A percentile compares a stretch with the other conserved stretches of the same genome.
Conservation (phyloP, 1,140 invertebrate genomes). For the Pogonus chalceus region DNA sequence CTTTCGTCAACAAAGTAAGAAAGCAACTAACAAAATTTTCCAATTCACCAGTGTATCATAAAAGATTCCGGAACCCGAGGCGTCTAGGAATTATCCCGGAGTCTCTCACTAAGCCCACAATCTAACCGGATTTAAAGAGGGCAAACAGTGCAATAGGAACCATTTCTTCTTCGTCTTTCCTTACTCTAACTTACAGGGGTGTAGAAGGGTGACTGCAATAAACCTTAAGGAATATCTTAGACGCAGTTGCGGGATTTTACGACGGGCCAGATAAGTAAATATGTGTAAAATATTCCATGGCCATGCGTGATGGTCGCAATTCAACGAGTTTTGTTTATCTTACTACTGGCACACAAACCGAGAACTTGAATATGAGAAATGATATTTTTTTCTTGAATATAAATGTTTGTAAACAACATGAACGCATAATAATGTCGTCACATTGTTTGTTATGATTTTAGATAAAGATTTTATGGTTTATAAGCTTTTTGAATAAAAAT, state of each 20-base stretch:
- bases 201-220: background rate
- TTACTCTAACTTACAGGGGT: background rate
- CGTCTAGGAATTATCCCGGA: background rate
- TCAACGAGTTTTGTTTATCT: too few relatives aligned
- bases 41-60: constrained; percentile 3
- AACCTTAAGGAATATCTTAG: background rate
- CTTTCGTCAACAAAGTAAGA: background rate
- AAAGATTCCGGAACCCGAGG: background rate
- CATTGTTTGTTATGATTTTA: too few relatives aligned
- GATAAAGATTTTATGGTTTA: too few relatives aligned
- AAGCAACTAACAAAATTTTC: background rate
- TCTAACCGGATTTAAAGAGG: constrained; percentile 2
- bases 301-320: background rate
- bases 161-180: too few relatives aligned
- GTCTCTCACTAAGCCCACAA: background rate
- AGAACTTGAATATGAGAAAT: too few relatives aligned
- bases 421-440: too few relatives aligned
- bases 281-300: background rate
- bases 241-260: background rate
- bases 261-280: background rate
- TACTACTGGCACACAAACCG: too few relatives aligned
- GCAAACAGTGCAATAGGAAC: background rate
- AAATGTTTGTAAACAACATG: too few relatives aligned
- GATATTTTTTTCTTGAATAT: too few relatives aligned
- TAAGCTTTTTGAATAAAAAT: too few relatives aligned